phyloP scores from a whole-genome alignment of 2,888 invertebrate species.

The Parnassius apollo region DNA sequence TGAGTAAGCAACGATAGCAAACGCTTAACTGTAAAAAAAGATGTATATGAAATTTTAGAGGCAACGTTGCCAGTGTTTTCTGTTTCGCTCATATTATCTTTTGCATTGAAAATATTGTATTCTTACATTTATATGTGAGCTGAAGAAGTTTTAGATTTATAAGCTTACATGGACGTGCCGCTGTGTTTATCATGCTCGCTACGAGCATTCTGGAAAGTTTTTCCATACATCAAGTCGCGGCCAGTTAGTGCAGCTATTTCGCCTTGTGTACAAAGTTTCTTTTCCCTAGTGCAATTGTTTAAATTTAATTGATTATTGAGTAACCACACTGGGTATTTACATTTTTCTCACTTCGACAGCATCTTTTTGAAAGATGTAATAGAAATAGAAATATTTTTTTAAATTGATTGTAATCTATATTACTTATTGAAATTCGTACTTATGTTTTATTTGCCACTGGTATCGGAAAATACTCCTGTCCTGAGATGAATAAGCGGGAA shows the following conservation, averaged over 20 bases:
- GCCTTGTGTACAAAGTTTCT: constrained; percentile 18
- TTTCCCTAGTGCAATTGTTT: constrained; percentile 8
- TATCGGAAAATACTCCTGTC: too few relatives aligned
- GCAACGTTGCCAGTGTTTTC: too few relatives aligned
- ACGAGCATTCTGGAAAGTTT: constrained; percentile 1
- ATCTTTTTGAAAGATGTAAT: too few relatives aligned
- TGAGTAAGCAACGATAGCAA: too few relatives aligned
- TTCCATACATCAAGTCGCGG: constrained; percentile 5
- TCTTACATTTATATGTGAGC: background rate
- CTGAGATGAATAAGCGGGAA: too few relatives aligned
- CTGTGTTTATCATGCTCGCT: background rate
- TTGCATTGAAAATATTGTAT: background rate
- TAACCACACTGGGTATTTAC: background rate
- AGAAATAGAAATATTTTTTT: too few relatives aligned
- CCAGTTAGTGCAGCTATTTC: constrained; percentile 11
- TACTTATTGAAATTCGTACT: too few relatives aligned
- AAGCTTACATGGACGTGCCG: background rate
- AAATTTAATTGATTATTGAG: constrained; percentile 11
- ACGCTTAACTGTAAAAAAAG: too few relatives aligned
- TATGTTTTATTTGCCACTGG: too few relatives aligned
- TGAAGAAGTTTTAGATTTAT: constrained; percentile 1
- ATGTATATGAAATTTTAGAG: too few relatives aligned
- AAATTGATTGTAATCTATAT: too few relatives aligned
- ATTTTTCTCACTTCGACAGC: too few relatives aligned
- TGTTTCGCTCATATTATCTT: background rate